Evolutionary conservation across 1,140 invertebrate genomes (phyloP), one percentile per base, ranked within the genome.

Genomic region (Argopecten irradians): DNA sequence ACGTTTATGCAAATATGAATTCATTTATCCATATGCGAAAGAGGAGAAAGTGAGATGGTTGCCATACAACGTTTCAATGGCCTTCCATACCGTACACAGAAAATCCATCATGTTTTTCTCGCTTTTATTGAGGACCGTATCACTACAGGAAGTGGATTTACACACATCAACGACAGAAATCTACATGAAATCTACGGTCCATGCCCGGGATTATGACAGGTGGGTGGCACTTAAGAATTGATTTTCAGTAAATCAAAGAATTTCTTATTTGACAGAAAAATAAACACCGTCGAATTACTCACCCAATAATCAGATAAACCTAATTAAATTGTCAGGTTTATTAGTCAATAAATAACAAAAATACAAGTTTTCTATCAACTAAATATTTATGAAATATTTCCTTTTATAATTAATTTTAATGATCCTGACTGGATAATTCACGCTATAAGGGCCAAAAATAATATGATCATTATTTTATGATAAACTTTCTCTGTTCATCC

Each of bases 201-300:
- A 71, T 3, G 22, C 5, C 55, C 5, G 13, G 3, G n/a, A 71
- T 71, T 71, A 71, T 71, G 55, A 71, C 55, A 71, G 55, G 55
- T 28, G 1, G 55, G 22, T 71, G 5, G 55, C 28, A 71, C 28
- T 28, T 71, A 3, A n/a, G 55, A 71, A 71, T 71, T 71, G 55
- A 71, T 71, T 71, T 71, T 71, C 55, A 71, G 22, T 71, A n/a
- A 71, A 71, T 71, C 55, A 71, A 71, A 28, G 55, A 71, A 28
- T 71, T 71, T 71, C 28, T 71, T 2, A 71, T 71, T 28, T 28
- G 55, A 71, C 8, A 28, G 8, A 28, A 7, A 71, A 71, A 71
- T 39, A 13, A 39, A 39, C 36, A 13, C 5, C 5, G 5, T 13
- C 13, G 36, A 39, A 39, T 39, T 39, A 13, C 36, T 13, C 36